Percentiles rank a stretch among this genome's conserved stretches.
These are phyloP conservation scores for Prinia subflava DNA, from an alignment of 2,113 vertebrate genomes.

Conservation along the genomic window DNA sequence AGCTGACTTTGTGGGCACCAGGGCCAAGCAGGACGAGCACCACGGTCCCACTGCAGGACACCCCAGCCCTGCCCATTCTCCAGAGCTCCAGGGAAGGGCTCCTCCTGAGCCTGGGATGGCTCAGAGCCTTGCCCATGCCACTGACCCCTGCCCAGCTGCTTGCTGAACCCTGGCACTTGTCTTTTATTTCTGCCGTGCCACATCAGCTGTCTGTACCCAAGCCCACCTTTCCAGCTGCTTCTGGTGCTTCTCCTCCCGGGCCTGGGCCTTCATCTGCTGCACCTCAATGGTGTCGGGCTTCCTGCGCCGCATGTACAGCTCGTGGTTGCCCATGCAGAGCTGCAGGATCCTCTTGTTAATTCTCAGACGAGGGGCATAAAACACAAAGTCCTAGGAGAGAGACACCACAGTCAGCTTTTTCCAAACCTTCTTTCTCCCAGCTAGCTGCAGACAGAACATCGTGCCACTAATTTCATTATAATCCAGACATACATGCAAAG, in stretches of 20 bases:
- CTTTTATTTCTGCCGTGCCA: not conserved
- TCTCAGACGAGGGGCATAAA: conserved; percentile 90
- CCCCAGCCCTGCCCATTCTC: fast-evolving
- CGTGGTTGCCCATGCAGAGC: conserved; percentile 98
- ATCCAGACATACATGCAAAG: not conserved
- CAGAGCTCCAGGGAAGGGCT: not conserved
- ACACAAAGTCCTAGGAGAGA: conserved; percentile 87
- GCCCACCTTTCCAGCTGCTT: conserved; percentile 86
- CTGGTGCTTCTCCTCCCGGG: conserved; percentile 90
- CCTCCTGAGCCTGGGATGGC: fast-evolving
- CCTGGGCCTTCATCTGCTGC: conserved; percentile 98
- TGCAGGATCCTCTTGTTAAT: conserved; percentile 97
- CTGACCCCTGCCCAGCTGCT: not conserved
- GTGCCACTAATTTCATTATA: not conserved
- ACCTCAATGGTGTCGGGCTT: conserved; percentile 97
- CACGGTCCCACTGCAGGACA: not conserved
- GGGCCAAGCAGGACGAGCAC: not conserved
- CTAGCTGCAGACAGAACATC: not conserved
- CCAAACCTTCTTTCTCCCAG: not conserved
- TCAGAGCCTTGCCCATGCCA: fast-evolving
- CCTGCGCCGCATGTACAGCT: conserved; percentile 94
- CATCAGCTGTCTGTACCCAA: not conserved
- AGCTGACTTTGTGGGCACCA: not conserved
- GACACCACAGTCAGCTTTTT: not conserved
- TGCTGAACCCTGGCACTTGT: no score